Evolutionary conservation across 2,888 invertebrate genomes (phyloP).

Genomic region (Heliothis peltigera): DNA sequence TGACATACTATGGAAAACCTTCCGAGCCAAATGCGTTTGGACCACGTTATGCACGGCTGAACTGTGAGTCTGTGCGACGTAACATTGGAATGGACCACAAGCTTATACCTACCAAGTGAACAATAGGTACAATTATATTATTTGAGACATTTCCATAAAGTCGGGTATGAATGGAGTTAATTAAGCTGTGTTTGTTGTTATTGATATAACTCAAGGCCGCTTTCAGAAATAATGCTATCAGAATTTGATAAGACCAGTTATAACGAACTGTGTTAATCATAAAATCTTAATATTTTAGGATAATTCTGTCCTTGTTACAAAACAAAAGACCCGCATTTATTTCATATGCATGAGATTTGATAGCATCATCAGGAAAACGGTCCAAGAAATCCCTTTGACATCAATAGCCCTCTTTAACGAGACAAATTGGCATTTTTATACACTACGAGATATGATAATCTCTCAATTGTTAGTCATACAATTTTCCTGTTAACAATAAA

Average conservation of each 20-base stretch:
- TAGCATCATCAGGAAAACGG: background rate
- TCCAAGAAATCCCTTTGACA: background rate
- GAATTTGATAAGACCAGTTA: background rate
- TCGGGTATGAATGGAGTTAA: constrained; percentile 25
- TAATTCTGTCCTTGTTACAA: background rate
- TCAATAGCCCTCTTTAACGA: constrained; percentile 32
- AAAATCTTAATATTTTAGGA: background rate
- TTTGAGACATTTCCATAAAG: constrained; percentile 41
- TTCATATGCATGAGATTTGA: constrained; percentile 12
- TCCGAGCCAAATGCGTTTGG: constrained; percentile 44
- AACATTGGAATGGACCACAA: constrained; percentile 52
- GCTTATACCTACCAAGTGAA: constrained; percentile 39
- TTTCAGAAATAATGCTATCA: background rate
- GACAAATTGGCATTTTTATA: constrained; percentile 30
- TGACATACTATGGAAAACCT: constrained; percentile 65
- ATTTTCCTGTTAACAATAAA: constrained; percentile 42
- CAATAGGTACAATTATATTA: constrained; percentile 36
- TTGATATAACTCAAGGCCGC: background rate
- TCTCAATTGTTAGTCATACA: constrained; percentile 42
- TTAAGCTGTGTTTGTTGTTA: constrained; percentile 11
- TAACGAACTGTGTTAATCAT: background rate
- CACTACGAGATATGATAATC: constrained; percentile 37
- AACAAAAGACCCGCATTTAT: background rate
- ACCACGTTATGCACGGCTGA: constrained; percentile 64
- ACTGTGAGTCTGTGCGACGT: constrained; percentile 48